These are phyloP conservation scores for Ypsolopha sequella DNA, from an alignment of 2,888 invertebrate species.

Conservation along the genomic window DNA sequence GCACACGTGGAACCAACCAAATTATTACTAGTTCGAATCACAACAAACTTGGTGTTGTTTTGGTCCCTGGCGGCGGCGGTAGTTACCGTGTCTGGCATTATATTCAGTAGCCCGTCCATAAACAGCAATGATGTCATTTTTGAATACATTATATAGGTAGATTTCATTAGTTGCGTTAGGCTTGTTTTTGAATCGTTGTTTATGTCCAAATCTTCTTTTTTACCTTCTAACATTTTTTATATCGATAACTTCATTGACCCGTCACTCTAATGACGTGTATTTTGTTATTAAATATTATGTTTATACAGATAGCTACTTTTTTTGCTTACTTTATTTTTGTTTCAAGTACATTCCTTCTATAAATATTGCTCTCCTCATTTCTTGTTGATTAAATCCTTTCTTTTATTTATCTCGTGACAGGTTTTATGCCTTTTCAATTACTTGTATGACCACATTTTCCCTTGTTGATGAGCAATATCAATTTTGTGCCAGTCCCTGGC, in stretches of 20 bases:
- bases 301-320: not conserved
- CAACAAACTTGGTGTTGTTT: conserved; percentile 11
- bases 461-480: no score
- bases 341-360: not conserved
- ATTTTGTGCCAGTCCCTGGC: not conserved
- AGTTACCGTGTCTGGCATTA: not conserved
- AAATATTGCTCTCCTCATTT: not conserved
- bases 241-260: conserved; percentile 8
- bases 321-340: not conserved
- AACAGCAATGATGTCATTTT: conserved; percentile 32
- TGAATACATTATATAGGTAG: conserved; percentile 14
- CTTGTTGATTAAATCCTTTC: not conserved
- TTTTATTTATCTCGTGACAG: not conserved
- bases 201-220: conserved; percentile 18
- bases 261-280: not conserved
- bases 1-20: conserved; percentile 1
- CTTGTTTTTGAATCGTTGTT: conserved; percentile 19
- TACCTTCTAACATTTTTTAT: conserved; percentile 27
- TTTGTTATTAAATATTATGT: conserved; percentile 9
- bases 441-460: not conserved
- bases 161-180: conserved; percentile 13
- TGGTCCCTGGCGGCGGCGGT: conserved; percentile 4
- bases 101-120: not conserved
- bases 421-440: not conserved
- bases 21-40: conserved; percentile 2